Evolutionary conservation across 2,888 invertebrate genomes (phyloP), one percentile per base, ranked within the genome.

Genomic region (Aethes cnicana): DNA sequence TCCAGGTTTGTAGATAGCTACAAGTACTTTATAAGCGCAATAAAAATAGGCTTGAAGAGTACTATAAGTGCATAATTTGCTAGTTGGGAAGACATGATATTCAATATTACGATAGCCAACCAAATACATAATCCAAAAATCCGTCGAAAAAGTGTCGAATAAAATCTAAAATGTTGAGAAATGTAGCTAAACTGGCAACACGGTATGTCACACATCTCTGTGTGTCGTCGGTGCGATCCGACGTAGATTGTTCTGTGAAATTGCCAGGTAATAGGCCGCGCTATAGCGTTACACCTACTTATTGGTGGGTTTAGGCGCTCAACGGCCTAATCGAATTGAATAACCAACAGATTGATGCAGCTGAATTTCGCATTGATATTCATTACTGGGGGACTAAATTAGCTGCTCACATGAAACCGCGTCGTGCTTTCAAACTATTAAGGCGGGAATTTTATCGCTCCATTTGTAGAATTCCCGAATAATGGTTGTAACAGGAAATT

Each of bases 191-290:
- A n/a, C n/a, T n/a, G n/a, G n/a, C n/a, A n/a, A n/a, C n/a, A n/a
- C n/a, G n/a, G n/a, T n/a, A n/a, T n/a, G n/a, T n/a, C n/a, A n/a
- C n/a, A 75, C 75, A 74, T 75, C 68, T 72, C 67, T 84, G 86
- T 86, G 86, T 87, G 87, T 82, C 72, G 81, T 81, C 74, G 79
- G 72, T 80, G 74, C 79, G 78, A 77, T 74, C 77, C 79, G 74
- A 81, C 77, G 85, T 85, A 84, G 84, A 85, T 86, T 87, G 85
- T 86, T 86, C 88, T 84, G 87, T 87, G 86, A 88, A 88, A 88
- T 89, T 88, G 87, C 84, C 88, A 89, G 89, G 89, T 89, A 89
- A 88, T 89, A 89, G 87, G 85, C 85, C 77, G 80, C 80, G 81
- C 86, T 87, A 81, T 84, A 81, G 80, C 75, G 85, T 86, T 87